phyloP scores from a whole-genome alignment of 2,888 invertebrate species.

The Herminia tarsipennalis region DNA sequence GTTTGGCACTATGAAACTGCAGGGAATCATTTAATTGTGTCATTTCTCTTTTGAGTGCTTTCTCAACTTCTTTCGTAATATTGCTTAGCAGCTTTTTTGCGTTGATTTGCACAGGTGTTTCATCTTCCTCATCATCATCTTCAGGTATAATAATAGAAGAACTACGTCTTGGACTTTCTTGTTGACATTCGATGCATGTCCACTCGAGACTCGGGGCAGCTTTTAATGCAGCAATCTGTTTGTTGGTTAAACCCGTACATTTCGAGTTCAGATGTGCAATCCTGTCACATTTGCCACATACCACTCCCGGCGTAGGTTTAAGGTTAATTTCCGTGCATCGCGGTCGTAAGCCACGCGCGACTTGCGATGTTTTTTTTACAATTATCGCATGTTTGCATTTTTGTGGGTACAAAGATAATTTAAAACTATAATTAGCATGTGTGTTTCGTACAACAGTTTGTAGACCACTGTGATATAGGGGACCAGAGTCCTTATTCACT shows the following conservation, averaged over 20 bases:
- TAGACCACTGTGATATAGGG: too few species aligned
- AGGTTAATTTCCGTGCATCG: too few species aligned
- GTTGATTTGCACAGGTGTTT: neutral
- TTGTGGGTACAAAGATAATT: too few species aligned
- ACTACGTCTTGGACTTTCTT: slow-evolving; percentile 9
- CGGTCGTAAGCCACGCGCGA: too few species aligned
- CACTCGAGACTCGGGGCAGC: slow-evolving; percentile 24
- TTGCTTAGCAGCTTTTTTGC: too few species aligned
- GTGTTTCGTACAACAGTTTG: too few species aligned
- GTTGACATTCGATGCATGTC: slow-evolving; percentile 25
- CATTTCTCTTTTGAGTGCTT: too few species aligned
- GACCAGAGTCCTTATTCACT: too few species aligned
- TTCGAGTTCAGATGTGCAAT: slow-evolving; percentile 1
- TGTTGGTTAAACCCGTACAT: slow-evolving; percentile 25
- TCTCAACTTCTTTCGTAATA: too few species aligned
- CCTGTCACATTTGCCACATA: neutral
- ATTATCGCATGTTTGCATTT: neutral
- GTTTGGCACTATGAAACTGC: too few species aligned
- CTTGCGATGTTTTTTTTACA: neutral
- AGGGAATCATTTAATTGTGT: too few species aligned
- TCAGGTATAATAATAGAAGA: slow-evolving; percentile 8
- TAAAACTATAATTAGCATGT: too few species aligned
- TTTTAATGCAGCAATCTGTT: slow-evolving; percentile 20
- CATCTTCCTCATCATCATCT: slow-evolving; percentile 14
- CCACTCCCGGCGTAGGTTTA: neutral